Evolutionary conservation across 2,888 invertebrate genomes (phyloP), one percentile per base, ranked within the genome.

Genomic region (Amiota mariae): DNA sequence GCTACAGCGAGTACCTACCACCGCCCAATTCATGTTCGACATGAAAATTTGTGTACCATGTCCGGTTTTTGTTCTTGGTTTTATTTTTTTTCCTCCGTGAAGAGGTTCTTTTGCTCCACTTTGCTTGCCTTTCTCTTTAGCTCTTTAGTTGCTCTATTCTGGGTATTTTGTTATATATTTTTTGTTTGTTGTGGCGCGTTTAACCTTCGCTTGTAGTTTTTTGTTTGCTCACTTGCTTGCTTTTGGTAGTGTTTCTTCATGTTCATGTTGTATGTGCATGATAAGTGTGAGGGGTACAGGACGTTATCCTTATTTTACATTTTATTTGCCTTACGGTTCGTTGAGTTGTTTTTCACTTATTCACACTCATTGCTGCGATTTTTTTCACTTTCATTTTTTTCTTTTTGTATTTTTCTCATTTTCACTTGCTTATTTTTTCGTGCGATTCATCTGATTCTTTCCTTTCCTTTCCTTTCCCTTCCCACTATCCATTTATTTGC

Each of bases 1-100:
- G 61, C 18, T 71, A 36, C 36, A 4, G 6, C 6, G 36, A 46
- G 36, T 15, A 15, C 61, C 61, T 20, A 61, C 36, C 9, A 10
- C 75, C 81, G 74, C 81, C 80, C 82, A 77, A 78, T 81, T 79
- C 77, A 74, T 85, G 85, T 85, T 72, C 78, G 78, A 85, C 85
- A 84, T 76, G 78, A 76, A 80, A 78, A 85, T 85, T 85, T 84
- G 77, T 81, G 80, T 85, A 73, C 72, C 78, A 76, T 79, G 80
- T 75, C 76, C 73, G 68, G 73, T 75, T 67, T 77, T 67, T 57
- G n/a, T 24, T 24, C 24, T 24, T 47, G 15, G 8, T 66, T 66
- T 66, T 10, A 11, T 18, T 66, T 10, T 18, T 18, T 47, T 36
- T 48, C 9, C 48, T 66, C 36, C 36, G 47, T 10, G 1, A 13